phyloP scores from a whole-genome alignment of 2,888 invertebrate genomes.

The Tetragnatha montana region DNA sequence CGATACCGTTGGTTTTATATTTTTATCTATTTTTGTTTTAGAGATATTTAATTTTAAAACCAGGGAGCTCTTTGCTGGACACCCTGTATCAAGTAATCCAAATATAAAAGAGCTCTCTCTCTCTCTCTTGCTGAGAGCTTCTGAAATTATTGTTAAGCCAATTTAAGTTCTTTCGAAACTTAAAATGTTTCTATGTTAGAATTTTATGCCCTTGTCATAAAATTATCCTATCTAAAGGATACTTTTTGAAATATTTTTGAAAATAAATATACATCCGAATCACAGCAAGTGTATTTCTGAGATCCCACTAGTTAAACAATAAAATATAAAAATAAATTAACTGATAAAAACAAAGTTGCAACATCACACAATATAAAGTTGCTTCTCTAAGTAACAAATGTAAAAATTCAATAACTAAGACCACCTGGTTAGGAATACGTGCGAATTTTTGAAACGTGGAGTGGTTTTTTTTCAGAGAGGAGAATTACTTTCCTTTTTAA shows the following conservation, averaged over 20 bases:
- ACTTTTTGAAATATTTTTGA: background rate
- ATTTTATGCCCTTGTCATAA: no score
- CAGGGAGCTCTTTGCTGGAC: no score
- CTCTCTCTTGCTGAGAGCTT: no score
- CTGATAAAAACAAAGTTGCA: constrained; percentile 21
- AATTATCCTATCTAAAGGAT: no score
- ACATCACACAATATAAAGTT: constrained; percentile 19
- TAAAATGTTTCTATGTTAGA: no score
- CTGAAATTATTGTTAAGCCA: no score
- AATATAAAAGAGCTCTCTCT: no score
- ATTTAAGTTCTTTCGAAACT: no score
- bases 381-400: constrained; percentile 47
- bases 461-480: constrained; percentile 42
- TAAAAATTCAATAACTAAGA: constrained; percentile 59
- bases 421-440: constrained; percentile 66
- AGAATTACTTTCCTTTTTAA: constrained; percentile 42
- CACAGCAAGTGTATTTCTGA: constrained; percentile 34
- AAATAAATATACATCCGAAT: background rate
- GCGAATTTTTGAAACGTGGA: constrained; percentile 41
- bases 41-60: no score
- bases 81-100: no score
- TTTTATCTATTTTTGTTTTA: no score
- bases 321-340: constrained; percentile 21
- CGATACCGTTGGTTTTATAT: no score
- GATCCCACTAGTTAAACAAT: constrained; percentile 2